Conservation (phyloP, 2,888 invertebrate genomes). For the Drosophila picticornis region DNA sequence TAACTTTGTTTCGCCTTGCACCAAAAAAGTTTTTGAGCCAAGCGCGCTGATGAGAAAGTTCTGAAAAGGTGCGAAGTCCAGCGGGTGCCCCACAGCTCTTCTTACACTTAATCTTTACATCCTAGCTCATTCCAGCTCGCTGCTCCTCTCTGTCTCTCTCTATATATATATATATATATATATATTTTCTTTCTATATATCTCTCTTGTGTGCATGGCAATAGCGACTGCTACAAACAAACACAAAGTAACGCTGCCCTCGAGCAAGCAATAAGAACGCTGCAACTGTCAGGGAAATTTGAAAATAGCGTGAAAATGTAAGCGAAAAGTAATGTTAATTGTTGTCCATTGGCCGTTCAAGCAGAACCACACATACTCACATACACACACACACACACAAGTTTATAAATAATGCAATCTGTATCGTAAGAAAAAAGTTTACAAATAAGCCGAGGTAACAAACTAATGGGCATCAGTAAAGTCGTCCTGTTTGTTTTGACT, state of each 20-base stretch:
- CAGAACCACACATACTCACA: conserved; percentile 11
- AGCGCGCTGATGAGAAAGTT: conserved; percentile 74
- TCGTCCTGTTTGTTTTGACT: background rate
- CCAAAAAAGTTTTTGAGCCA: conserved; percentile 46
- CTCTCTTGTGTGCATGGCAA: conserved; percentile 1
- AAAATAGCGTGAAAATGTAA: conserved; percentile 76
- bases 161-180: background rate
- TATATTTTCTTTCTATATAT: background rate
- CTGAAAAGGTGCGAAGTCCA: conserved; percentile 67
- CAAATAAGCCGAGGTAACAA: conserved; percentile 41
- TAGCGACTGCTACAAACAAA: conserved; percentile 48
- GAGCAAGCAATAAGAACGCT: conserved; percentile 24
- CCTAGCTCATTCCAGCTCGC: conserved; percentile 1
- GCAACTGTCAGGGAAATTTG: conserved; percentile 53
- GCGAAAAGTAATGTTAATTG: conserved; percentile 75
- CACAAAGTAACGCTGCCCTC: conserved; percentile 50
- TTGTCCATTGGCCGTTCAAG: conserved; percentile 39
- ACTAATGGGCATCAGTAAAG: conserved; percentile 51
- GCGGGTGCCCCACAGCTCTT: conserved; percentile 25
- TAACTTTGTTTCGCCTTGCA: conserved; percentile 62
- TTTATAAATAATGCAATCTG: conserved; percentile 62
- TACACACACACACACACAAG: conserved; percentile 11
- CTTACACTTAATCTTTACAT: background rate
- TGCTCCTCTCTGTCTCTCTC: background rate
- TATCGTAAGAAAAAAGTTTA: conserved; percentile 45